Conservation (phyloP, 2,113 vertebrate species). For the Caloenas nicobarica region DNA sequence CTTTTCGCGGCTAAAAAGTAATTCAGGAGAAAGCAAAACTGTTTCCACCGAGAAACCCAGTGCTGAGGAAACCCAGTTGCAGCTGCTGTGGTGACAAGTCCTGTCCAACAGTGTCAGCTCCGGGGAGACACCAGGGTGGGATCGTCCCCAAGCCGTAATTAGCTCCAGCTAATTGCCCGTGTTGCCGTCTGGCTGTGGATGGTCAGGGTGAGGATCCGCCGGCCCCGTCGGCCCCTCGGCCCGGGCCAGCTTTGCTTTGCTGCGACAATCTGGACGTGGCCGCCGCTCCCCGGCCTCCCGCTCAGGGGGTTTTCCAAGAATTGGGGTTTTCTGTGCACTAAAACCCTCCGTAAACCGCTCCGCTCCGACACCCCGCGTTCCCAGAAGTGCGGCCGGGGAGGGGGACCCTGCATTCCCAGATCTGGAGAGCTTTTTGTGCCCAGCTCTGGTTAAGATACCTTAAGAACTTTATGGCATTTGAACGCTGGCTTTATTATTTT, state of each 20-base stretch:
- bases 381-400: conserved; percentile 13
- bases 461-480: conserved; percentile 36
- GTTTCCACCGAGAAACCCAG: not conserved
- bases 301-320: too few relatives aligned
- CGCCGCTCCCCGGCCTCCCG: too few relatives aligned
- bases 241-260: not conserved
- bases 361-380: not conserved
- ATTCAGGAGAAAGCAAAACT: not conserved
- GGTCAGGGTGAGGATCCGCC: too few relatives aligned
- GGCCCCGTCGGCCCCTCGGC: not conserved
- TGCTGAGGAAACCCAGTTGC: not conserved
- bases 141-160: rapidly evolving
- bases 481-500: conserved; percentile 56
- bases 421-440: conserved; percentile 39
- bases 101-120: not conserved
- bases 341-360: not conserved
- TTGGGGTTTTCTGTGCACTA: too few relatives aligned
- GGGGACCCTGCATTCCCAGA: conserved; percentile 4
- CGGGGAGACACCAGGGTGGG: not conserved
- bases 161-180: rapidly evolving
- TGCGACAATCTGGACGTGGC: too few relatives aligned
- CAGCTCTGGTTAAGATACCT: not conserved
- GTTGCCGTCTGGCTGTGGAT: too few relatives aligned
- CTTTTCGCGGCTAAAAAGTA: rapidly evolving
- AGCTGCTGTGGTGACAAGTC: not conserved